phyloP scores from a whole-genome alignment of 2,888 invertebrate genomes.

The Drosophila hamatofila region DNA sequence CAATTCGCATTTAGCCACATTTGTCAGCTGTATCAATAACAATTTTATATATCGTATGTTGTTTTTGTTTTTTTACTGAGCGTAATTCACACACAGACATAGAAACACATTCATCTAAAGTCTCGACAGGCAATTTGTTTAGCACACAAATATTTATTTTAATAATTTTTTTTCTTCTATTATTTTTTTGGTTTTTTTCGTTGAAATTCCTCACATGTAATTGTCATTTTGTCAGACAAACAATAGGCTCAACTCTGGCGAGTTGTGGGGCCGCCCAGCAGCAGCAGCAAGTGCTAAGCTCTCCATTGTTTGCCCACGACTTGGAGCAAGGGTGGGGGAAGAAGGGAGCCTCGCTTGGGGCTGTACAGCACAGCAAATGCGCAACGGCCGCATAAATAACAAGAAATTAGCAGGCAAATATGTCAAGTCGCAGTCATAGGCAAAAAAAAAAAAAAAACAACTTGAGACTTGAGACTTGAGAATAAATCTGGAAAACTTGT shows the following conservation, averaged over 20 bases:
- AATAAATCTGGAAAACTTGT: constrained; percentile 74
- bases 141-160: constrained; percentile 60
- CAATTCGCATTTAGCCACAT: neutral
- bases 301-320: constrained; percentile 70
- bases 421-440: constrained; percentile 62
- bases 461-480: constrained; percentile 44
- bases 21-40: constrained; percentile 47
- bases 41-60: constrained; percentile 3
- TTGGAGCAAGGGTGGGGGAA: neutral
- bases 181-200: constrained; percentile 11
- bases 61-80: neutral
- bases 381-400: constrained; percentile 73
- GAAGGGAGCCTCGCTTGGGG: constrained; percentile 1
- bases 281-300: constrained; percentile 35
- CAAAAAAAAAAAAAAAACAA: constrained; percentile 31
- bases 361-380: constrained; percentile 41
- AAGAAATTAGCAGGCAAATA: constrained; percentile 77
- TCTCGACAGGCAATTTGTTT: constrained; percentile 64
- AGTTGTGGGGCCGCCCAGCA: constrained; percentile 40
- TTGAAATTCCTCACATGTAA: constrained; percentile 73
- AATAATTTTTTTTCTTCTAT: constrained; percentile 38
- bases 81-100: constrained; percentile 16
- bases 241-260: constrained; percentile 58
- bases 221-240: constrained; percentile 79
- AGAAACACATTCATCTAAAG: constrained; percentile 4